phyloP scores from a whole-genome alignment of 2,113 vertebrate genomes.

The Archilochus colubris region DNA sequence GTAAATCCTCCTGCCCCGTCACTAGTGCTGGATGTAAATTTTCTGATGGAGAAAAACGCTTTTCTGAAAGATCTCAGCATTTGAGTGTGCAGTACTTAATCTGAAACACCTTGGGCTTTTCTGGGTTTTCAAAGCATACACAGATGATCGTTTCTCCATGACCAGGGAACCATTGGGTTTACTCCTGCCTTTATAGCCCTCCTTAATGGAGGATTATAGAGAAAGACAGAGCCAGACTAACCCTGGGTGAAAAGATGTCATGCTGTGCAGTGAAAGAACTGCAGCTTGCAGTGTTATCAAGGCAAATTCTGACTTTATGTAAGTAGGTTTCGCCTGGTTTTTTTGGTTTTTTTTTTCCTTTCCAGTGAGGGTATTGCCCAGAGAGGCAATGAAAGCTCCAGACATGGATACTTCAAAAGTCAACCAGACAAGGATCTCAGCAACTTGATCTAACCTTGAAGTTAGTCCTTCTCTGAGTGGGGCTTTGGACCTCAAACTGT shows the following conservation, averaged over 20 bases:
- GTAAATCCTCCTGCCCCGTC: constrained; percentile 1
- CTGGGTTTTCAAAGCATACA: not conserved
- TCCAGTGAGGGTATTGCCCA: not conserved
- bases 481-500: not conserved
- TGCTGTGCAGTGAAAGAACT: not conserved
- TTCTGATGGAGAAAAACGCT: not conserved
- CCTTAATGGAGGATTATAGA: not conserved
- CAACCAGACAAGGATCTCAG: not conserved
- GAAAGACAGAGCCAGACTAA: not conserved
- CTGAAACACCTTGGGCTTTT: not conserved
- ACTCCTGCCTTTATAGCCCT: not conserved
- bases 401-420: not conserved
- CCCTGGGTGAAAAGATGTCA: not conserved
- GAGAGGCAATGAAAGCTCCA: not conserved
- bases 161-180: not conserved
- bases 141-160: not conserved
- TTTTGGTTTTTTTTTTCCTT: not conserved
- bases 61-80: not conserved
- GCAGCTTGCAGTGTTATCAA: not conserved
- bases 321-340: not conserved
- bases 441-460: not conserved
- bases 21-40: not conserved
- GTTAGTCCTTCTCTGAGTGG: not conserved
- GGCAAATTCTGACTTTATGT: not conserved
- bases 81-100: not conserved